phyloP scores from a whole-genome alignment of 2,888 invertebrate species.

The Anthrax anthrax region DNA sequence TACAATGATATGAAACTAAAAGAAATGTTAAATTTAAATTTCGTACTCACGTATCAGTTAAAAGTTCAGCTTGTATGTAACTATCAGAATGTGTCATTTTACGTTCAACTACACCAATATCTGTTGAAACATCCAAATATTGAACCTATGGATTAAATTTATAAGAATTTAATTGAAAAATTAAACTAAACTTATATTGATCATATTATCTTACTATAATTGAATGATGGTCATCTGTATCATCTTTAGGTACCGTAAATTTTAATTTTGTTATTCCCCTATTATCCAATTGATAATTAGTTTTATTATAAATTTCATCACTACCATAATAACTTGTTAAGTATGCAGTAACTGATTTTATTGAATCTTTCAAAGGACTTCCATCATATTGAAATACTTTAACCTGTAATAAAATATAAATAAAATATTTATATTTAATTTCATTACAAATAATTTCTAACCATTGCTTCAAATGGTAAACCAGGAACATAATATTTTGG shows the following conservation, averaged over 20 bases:
- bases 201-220: constrained; percentile 22
- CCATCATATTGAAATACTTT: constrained; percentile 60
- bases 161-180: background rate
- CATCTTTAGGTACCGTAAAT: constrained; percentile 27
- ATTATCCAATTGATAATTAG: constrained; percentile 22
- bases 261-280: constrained; percentile 28
- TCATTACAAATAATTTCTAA: constrained; percentile 15
- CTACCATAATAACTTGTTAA: constrained; percentile 29
- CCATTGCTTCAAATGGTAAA: constrained; percentile 46
- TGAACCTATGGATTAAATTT: constrained; percentile 45
- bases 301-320: constrained; percentile 30
- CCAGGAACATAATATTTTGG: constrained; percentile 89
- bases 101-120: constrained; percentile 27
- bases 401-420: constrained; percentile 33
- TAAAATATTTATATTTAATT: background rate
- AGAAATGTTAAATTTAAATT: constrained; percentile 1
- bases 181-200: no score
- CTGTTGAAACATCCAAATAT: constrained; percentile 54
- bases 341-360: constrained; percentile 39
- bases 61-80: constrained; percentile 35
- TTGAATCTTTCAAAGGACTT: constrained; percentile 43
- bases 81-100: constrained; percentile 25
- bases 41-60: constrained; percentile 38
- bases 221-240: constrained; percentile 28
- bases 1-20: background rate